Percentiles rank a stretch among this genome's conserved stretches.
phyloP scores from a whole-genome alignment of 2,888 invertebrate genomes.

The Leucania comma region DNA sequence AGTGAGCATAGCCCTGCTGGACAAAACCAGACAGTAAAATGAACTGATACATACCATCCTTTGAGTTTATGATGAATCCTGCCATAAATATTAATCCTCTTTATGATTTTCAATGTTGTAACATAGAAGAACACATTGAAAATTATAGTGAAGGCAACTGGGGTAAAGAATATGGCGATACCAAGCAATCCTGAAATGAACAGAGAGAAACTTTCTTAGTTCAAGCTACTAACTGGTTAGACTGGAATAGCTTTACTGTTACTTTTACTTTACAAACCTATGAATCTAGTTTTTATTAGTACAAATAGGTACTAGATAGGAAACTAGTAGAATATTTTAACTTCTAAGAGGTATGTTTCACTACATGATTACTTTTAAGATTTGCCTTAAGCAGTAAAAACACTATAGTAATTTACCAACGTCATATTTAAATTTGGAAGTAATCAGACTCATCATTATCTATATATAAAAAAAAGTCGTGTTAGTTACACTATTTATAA shows the following conservation, averaged over 20 bases:
- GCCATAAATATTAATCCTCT: constrained; percentile 95
- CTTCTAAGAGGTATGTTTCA: background rate
- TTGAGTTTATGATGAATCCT: constrained; percentile 96
- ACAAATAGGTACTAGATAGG: background rate
- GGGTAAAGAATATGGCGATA: constrained; percentile 95
- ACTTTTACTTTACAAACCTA: background rate
- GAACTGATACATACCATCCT: constrained; percentile 92
- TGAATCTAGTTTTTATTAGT: background rate
- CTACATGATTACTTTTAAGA: too few relatives aligned
- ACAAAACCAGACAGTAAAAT: background rate
- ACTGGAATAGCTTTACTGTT: background rate
- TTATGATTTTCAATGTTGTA: constrained; percentile 95
- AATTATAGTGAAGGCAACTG: constrained; percentile 95
- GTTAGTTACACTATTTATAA: too few relatives aligned
- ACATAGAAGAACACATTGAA: constrained; percentile 95
- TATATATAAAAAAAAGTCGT: too few relatives aligned
- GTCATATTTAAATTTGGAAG: background rate
- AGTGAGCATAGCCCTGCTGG: too few relatives aligned
- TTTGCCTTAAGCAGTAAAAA: background rate
- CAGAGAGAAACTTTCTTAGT: background rate
- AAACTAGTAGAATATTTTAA: background rate
- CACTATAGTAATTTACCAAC: background rate
- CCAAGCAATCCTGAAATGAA: constrained; percentile 93
- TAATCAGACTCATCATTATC: too few relatives aligned
- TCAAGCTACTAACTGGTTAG: constrained; percentile 6